These are phyloP conservation scores for Acronicta leporina DNA, from an alignment of 2,888 invertebrate species.

Conservation along the genomic window DNA sequence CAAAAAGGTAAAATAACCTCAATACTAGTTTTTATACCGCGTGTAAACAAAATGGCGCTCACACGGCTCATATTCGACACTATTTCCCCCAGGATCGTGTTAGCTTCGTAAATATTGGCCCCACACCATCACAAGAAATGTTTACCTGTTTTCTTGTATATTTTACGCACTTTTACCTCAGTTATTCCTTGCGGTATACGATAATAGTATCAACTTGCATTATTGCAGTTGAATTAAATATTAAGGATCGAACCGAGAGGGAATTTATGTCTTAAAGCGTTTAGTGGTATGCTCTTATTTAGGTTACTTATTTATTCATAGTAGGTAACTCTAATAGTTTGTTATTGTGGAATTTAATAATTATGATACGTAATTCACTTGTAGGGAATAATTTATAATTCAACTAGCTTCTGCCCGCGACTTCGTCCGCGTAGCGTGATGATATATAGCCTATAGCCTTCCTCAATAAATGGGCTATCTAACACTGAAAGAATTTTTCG, in stretches of 20 bases:
- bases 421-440: too few species aligned
- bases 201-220: slow-evolving; percentile 46
- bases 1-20: slow-evolving; percentile 23
- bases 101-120: slow-evolving; percentile 67
- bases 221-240: slow-evolving; percentile 53
- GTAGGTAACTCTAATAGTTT: too few species aligned
- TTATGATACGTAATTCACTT: too few species aligned
- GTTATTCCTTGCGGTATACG: slow-evolving; percentile 45
- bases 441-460: too few species aligned
- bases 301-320: slow-evolving; percentile 22
- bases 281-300: slow-evolving; percentile 22
- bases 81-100: slow-evolving; percentile 70
- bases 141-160: slow-evolving; percentile 56
- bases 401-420: too few species aligned
- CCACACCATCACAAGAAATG: slow-evolving; percentile 50
- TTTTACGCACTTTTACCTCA: slow-evolving; percentile 53
- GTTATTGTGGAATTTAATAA: too few species aligned
- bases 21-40: slow-evolving; percentile 45
- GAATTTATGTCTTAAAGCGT: slow-evolving; percentile 9
- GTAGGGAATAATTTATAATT: too few species aligned
- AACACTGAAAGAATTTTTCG: too few species aligned
- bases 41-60: slow-evolving; percentile 45
- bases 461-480: too few species aligned
- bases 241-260: slow-evolving; percentile 18
- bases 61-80: slow-evolving; percentile 65